Percentiles rank a stretch among this genome's conserved stretches.
phyloP scores from a whole-genome alignment of 1,140 invertebrate genomes.

The Pseudomyrmex concolor region DNA sequence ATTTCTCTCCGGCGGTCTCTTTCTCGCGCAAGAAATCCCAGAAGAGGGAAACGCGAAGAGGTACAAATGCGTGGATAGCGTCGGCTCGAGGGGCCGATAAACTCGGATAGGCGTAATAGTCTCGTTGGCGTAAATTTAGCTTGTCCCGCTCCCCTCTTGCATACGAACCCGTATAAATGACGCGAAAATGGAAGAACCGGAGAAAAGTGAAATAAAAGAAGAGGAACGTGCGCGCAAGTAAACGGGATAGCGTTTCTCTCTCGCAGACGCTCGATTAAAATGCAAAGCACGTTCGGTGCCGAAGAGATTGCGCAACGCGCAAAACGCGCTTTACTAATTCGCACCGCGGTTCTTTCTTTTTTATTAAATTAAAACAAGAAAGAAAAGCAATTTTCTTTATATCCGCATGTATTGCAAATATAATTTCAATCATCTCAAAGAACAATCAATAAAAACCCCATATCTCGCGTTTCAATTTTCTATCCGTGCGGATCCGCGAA shows the following conservation, averaged over 20 bases:
- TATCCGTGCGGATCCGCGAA: neutral
- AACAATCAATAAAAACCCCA: neutral
- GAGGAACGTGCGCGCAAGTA: neutral
- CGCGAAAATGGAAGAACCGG: neutral
- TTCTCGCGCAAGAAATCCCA: neutral
- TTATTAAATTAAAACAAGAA: too few species aligned
- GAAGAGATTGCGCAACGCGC: neutral
- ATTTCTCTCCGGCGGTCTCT: constrained; percentile 9
- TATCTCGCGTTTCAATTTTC: neutral
- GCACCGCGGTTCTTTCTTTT: too few species aligned
- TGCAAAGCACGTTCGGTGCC: neutral
- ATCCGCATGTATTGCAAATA: too few species aligned
- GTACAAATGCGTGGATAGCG: neutral
- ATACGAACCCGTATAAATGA: constrained; percentile 7
- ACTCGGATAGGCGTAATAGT: neutral
- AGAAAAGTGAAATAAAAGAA: constrained; percentile 1
- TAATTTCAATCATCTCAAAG: neutral
- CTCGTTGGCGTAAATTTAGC: constrained; percentile 28
- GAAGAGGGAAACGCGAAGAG: constrained; percentile 31
- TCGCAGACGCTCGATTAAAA: constrained; percentile 38
- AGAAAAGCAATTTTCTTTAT: too few species aligned
- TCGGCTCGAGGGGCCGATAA: constrained; percentile 21
- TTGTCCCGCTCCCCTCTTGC: neutral
- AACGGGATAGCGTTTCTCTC: neutral
- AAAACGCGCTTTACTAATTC: too few species aligned